Conservation (phyloP, 1,140 invertebrate species). For the Drosophila equinoxialis region DNA sequence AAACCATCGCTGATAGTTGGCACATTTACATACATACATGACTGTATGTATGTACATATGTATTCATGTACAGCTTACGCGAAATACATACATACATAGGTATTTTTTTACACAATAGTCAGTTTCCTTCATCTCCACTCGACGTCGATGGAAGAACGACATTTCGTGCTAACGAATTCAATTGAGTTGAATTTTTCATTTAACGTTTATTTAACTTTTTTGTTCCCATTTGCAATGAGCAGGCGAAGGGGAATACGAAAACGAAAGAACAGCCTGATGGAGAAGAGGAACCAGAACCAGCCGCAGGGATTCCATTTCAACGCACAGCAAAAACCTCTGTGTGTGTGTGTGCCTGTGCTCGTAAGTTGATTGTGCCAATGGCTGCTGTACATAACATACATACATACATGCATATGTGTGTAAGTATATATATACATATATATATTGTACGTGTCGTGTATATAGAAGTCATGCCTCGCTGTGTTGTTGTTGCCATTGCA, state of each 20-base stretch:
- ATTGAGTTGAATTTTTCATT: conserved; percentile 82
- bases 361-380: conserved; percentile 64
- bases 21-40: neutral
- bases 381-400: conserved; percentile 46
- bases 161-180: conserved; percentile 82
- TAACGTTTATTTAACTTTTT: conserved; percentile 79
- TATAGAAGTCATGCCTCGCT: conserved; percentile 73
- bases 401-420: neutral
- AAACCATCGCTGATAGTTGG: too few relatives aligned
- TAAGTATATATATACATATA: too few relatives aligned
- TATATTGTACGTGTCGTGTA: conserved; percentile 18
- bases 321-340: conserved; percentile 14
- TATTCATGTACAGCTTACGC: neutral
- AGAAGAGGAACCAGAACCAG: conserved; percentile 5
- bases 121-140: conserved; percentile 25
- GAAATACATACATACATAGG: too few relatives aligned
- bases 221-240: conserved; percentile 46
- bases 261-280: conserved; percentile 29
- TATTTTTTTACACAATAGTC: neutral
- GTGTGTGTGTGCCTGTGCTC: conserved; percentile 13
- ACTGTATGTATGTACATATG: neutral
- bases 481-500: conserved; percentile 60
- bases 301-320: conserved; percentile 50
- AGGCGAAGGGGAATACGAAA: conserved; percentile 15
- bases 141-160: conserved; percentile 63